Base-by-base conservation (phyloP, 2,888 invertebrate species). In the Andrena flavipes region DNA sequence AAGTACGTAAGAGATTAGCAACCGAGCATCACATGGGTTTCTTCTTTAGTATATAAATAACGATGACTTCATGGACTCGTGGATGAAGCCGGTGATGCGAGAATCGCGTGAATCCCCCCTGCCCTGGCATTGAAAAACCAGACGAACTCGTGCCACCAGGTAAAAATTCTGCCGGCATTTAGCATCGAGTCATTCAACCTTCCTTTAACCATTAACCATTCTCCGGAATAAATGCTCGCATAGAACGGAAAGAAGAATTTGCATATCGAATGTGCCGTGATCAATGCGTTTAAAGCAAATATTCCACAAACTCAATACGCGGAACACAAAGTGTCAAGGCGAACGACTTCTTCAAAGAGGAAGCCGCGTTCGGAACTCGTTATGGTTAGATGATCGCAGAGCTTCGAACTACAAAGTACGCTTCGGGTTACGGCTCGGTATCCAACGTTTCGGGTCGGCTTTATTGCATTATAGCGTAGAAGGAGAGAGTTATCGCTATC, bases 31-130 rank as follows among this genome's bases (percentile, higher is more conserved):
- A 49, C 8, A 54, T 5, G 23, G 42, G 42, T 56, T 30, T 51
- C 71, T 42, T 70, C 5, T 30, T 51, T 16, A n/a, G 10, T n/a
- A n/a, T 64, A 60, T 80, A 71, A 80, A 80, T 80, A 69, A 51
- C 16, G 20, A 67, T 80, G 82, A 72, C 26, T 30, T 82, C 80
- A 76, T 2, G n/a, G 10, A 23, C 16, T 20, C 23, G 59, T 20
- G 26, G 29, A 59, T 26, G 23, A 64, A 42, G 63, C 29, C 13
- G 33, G n/a, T 30, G 42, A 64, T 29, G 26, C 29, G 35, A 69
- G 23, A 30, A 33, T 42, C n/a, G 16, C 4, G 23, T 29, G 30
- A n/a, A 42, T 54, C 20, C 13, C n/a, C 16, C 30, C 5, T 10
- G 29, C 13, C 42, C 1, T 42, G 42, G 16, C 23, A n/a, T 30